A percentile compares a stretch with the other conserved stretches of the same genome.
Evolutionary conservation across 2,888 invertebrate genomes (phyloP).

Genomic region (Epinotia brunnichana): DNA sequence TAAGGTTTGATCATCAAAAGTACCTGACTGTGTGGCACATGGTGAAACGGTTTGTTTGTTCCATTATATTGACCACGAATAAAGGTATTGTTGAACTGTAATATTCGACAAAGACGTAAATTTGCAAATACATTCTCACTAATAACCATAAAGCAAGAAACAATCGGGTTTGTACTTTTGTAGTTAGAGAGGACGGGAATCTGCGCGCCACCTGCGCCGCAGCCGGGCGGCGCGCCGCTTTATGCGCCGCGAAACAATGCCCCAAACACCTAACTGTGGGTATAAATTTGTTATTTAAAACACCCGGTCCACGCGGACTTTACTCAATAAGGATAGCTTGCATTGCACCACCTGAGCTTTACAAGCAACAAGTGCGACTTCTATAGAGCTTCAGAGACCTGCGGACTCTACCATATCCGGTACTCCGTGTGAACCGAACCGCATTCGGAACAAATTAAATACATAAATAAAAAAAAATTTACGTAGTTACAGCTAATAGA

Average conservation of each 20-base stretch:
- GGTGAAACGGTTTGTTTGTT: too few species aligned
- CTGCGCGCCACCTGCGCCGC: slow-evolving; percentile 76
- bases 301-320: slow-evolving; percentile 67
- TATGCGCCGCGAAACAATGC: slow-evolving; percentile 72
- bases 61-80: background rate
- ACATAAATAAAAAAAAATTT: too few species aligned
- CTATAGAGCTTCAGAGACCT: slow-evolving; percentile 45
- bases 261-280: slow-evolving; percentile 54
- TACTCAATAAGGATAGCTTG: slow-evolving; percentile 52
- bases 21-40: too few species aligned
- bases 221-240: slow-evolving; percentile 56
- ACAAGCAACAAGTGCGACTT: slow-evolving; percentile 60
- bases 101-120: slow-evolving; percentile 56
- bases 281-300: slow-evolving; percentile 62
- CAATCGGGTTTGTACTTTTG: slow-evolving; percentile 65
- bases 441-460: background rate
- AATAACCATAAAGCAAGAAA: slow-evolving; percentile 71
- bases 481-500: background rate
- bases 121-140: slow-evolving; percentile 53
- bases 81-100: slow-evolving; percentile 15
- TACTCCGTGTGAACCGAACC: slow-evolving; percentile 27
- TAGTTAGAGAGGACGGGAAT: slow-evolving; percentile 64
- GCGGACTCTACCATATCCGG: slow-evolving; percentile 43
- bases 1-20: too few species aligned
- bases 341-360: slow-evolving; percentile 76